Evolutionary conservation across 2,113 vertebrate genomes (phyloP).

Genomic region (Nycticryphes semicollaris): DNA sequence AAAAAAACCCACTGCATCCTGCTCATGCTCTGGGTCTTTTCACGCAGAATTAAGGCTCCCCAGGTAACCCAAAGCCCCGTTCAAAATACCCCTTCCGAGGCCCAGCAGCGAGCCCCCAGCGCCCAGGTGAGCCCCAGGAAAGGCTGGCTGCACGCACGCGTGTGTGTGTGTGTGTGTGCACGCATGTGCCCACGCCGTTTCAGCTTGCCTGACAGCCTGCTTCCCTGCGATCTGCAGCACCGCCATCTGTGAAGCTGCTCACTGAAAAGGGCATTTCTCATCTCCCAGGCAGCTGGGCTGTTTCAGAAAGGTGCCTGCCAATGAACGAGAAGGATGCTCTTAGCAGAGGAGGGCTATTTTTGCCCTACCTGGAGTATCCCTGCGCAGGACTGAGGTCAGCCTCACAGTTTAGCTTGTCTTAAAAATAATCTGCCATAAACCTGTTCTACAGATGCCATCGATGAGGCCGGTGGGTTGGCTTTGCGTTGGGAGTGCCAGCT

Average conservation of each 20-base stretch:
- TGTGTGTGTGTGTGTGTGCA: background rate
- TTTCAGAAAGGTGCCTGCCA: background rate
- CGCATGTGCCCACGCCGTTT: background rate
- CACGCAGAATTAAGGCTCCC: background rate
- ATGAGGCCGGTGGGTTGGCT: background rate
- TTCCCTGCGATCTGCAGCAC: background rate
- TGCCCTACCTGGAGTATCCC: background rate
- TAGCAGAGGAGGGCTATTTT: background rate
- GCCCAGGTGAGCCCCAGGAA: background rate
- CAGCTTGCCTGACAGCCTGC: background rate
- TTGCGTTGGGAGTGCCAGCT: background rate
- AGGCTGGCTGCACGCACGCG: background rate
- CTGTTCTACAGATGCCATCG: background rate
- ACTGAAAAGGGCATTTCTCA: background rate
- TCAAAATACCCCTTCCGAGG: background rate
- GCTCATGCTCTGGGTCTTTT: background rate
- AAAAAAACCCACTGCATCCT: background rate
- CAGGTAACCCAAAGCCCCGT: rapidly evolving
- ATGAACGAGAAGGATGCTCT: background rate
- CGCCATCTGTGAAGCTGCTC: background rate
- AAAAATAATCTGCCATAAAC: background rate
- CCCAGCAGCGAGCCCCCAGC: background rate
- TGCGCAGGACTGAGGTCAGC: background rate
- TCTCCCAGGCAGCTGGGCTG: background rate
- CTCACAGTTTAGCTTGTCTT: background rate